phyloP scores from a whole-genome alignment of 2,797 vertebrate genomes.

The Columba guinea region DNA sequence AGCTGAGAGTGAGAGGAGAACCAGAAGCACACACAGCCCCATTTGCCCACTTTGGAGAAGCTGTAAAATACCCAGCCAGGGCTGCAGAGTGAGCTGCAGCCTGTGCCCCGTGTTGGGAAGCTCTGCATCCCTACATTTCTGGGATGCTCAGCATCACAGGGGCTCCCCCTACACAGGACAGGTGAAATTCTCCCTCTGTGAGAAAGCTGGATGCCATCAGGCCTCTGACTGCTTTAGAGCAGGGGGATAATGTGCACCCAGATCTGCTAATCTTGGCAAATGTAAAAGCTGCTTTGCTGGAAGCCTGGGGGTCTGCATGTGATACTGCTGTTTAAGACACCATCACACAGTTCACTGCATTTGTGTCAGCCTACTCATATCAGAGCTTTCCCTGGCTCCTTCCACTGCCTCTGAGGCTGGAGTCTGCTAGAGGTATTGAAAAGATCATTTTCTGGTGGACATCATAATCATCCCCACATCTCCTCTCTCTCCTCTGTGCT shows the following conservation, averaged over 20 bases:
- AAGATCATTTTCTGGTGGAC: neutral
- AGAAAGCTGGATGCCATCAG: neutral
- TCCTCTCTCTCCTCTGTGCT: neutral
- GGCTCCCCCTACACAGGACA: neutral
- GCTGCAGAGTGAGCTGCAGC: neutral
- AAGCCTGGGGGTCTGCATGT: neutral
- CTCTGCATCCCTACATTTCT: neutral
- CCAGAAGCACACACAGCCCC: neutral
- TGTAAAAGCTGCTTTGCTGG: neutral
- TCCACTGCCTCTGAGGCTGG: neutral
- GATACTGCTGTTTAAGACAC: neutral
- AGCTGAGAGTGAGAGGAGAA: neutral
- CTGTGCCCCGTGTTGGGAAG: neutral
- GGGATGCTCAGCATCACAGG: fast-evolving
- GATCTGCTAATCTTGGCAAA: neutral
- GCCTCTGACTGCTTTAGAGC: neutral
- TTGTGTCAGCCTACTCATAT: neutral
- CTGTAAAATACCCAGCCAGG: neutral
- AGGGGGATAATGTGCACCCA: neutral
- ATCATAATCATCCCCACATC: neutral
- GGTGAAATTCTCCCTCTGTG: neutral
- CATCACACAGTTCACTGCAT: neutral
- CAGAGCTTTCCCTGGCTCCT: neutral
- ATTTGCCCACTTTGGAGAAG: neutral
- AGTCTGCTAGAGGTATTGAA: neutral